These are phyloP conservation scores for Protonemura montana DNA, from an alignment of 2,888 invertebrate species.

Conservation along the genomic window DNA sequence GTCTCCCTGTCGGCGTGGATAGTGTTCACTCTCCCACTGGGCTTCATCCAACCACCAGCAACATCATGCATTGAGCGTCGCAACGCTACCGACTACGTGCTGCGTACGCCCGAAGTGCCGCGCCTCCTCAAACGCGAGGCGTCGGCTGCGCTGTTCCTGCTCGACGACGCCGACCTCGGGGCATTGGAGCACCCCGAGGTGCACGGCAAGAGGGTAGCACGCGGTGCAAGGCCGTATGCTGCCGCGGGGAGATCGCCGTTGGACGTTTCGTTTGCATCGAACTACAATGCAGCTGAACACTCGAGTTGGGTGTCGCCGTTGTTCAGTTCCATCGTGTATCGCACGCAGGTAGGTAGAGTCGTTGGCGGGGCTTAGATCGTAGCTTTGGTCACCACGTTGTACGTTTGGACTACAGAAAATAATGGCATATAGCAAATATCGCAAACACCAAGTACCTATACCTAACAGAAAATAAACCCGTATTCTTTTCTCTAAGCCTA, in stretches of 20 bases:
- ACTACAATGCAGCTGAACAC: constrained; percentile 76
- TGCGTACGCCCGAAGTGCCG: constrained; percentile 64
- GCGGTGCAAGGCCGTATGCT: constrained; percentile 59
- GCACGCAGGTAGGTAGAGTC: constrained; percentile 59
- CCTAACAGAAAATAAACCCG: too few relatives aligned
- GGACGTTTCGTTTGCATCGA: constrained; percentile 75
- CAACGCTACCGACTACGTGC: constrained; percentile 70
- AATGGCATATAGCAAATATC: too few relatives aligned
- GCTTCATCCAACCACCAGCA: constrained; percentile 93
- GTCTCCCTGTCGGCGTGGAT: constrained; percentile 95
- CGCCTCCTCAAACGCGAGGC: constrained; percentile 60
- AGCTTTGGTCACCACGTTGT: neutral
- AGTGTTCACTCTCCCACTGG: constrained; percentile 93
- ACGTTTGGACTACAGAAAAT: too few relatives aligned
- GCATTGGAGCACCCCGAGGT: constrained; percentile 45
- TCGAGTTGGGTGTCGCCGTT: constrained; percentile 85
- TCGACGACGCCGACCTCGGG: constrained; percentile 51
- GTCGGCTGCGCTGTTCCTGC: constrained; percentile 42
- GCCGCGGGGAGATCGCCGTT: constrained; percentile 74
- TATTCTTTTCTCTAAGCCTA: too few relatives aligned
- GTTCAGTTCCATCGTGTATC: constrained; percentile 93
- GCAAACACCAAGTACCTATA: too few relatives aligned
- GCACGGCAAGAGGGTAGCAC: constrained; percentile 54
- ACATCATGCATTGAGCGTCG: constrained; percentile 79
- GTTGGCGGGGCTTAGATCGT: neutral